Evolutionary conservation across 2,888 invertebrate species (phyloP).

Genomic region (Drosophila anomalata): DNA sequence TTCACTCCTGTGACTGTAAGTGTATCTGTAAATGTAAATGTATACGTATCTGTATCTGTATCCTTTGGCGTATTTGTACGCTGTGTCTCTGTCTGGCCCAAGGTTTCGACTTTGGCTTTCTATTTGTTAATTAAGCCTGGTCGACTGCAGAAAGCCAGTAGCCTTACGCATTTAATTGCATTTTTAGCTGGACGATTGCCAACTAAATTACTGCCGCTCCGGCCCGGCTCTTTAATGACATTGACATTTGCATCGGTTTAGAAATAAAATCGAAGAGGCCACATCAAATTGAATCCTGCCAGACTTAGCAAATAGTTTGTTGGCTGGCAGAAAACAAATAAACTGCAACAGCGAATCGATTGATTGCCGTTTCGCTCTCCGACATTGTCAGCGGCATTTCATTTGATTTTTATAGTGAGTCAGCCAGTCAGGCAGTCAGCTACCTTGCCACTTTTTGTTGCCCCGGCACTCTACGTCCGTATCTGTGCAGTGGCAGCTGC

Average conservation of each 20-base stretch:
- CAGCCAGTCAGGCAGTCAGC: neutral
- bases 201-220: conserved; percentile 54
- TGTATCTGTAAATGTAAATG: conserved; percentile 43
- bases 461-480: neutral
- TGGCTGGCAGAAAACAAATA: conserved; percentile 61
- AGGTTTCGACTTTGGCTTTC: conserved; percentile 67
- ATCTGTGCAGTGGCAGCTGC: conserved; percentile 61
- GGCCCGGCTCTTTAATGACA: conserved; percentile 63
- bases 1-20: conserved; percentile 57
- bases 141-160: conserved; percentile 22
- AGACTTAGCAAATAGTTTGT: conserved; percentile 46
- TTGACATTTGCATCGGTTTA: conserved; percentile 68
- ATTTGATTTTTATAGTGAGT: conserved; percentile 60
- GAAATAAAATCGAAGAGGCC: conserved; percentile 21
- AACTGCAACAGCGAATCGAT: conserved; percentile 65
- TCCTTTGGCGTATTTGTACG: conserved; percentile 3
- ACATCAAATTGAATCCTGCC: neutral
- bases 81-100: conserved; percentile 62
- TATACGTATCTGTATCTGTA: conserved; percentile 45
- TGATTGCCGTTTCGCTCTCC: conserved; percentile 57
- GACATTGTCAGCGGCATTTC: conserved; percentile 58
- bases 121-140: conserved; percentile 74
- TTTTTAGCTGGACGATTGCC: conserved; percentile 61
- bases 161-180: conserved; percentile 73
- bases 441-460: conserved; percentile 1